Percentiles rank a stretch among this genome's conserved stretches.
These are phyloP conservation scores for Epinephelus lanceolatus DNA, from an alignment of 2,113 vertebrate genomes.

Conservation along the genomic window DNA sequence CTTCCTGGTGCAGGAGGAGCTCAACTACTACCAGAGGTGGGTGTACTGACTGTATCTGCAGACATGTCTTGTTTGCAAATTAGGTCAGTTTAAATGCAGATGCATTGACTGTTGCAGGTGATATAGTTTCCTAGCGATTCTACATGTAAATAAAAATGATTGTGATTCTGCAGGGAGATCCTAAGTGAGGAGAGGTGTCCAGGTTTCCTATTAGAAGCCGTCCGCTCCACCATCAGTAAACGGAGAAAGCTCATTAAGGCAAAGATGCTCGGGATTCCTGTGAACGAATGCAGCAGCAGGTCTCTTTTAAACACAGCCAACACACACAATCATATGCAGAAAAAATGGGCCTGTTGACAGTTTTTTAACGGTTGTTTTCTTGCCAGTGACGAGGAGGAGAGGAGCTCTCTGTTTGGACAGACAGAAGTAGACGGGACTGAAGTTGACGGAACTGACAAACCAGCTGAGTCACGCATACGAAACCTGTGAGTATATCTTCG, in stretches of 20 bases:
- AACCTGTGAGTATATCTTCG: constrained; percentile 89
- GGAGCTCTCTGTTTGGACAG: constrained; percentile 79
- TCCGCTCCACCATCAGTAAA: constrained; percentile 90
- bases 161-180: constrained; percentile 87
- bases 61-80: background rate
- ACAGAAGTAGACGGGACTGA: constrained; percentile 71
- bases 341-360: background rate
- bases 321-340: background rate
- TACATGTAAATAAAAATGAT: background rate
- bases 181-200: constrained; percentile 91
- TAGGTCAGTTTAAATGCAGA: background rate
- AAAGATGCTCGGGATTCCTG: constrained; percentile 93
- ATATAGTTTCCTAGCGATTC: background rate
- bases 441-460: constrained; percentile 81
- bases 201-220: constrained; percentile 89
- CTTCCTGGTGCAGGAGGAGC: constrained; percentile 95
- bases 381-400: constrained; percentile 90
- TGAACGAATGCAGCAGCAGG: constrained; percentile 90
- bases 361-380: background rate
- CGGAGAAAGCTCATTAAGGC: constrained; percentile 93
- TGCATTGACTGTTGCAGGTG: background rate
- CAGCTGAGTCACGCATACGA: constrained; percentile 90
- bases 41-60: constrained; percentile 4
- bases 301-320: constrained; percentile 56
- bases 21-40: constrained; percentile 95